A percentile compares a stretch with the other conserved stretches of the same genome.
These are phyloP conservation scores for Python bivittatus DNA, from an alignment of 2,113 vertebrate species.

Conservation along the genomic window DNA sequence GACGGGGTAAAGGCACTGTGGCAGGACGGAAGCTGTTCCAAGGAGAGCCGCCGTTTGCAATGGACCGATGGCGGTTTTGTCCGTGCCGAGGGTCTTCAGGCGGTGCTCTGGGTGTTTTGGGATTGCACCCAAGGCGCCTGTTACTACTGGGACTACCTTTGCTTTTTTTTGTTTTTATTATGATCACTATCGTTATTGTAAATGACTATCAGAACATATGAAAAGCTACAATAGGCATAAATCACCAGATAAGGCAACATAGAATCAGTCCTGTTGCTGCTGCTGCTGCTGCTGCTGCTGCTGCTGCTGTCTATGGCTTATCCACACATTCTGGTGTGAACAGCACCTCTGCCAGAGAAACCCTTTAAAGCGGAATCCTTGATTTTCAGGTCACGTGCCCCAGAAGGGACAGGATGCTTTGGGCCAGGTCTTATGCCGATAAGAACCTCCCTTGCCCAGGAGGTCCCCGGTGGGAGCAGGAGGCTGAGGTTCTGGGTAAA, in stretches of 20 bases:
- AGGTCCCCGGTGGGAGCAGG: neutral
- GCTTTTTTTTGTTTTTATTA: too few relatives aligned
- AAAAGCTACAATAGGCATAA: too few relatives aligned
- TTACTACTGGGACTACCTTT: too few relatives aligned
- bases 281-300: fast-evolving
- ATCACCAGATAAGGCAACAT: neutral
- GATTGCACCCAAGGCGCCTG: too few relatives aligned
- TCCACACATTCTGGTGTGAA: neutral
- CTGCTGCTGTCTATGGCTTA: fast-evolving
- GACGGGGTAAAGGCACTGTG: too few relatives aligned
- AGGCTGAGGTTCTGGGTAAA: neutral
- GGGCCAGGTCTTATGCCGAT: neutral
- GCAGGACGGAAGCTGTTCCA: too few relatives aligned
- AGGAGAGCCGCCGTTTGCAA: too few relatives aligned
- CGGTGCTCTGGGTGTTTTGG: too few relatives aligned
- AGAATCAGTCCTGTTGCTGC: too few relatives aligned
- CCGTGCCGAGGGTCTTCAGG: too few relatives aligned
- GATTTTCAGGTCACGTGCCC: neutral
- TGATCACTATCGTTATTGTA: too few relatives aligned
- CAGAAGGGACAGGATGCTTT: neutral
- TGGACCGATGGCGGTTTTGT: too few relatives aligned
- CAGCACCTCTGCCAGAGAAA: neutral
- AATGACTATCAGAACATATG: neutral
- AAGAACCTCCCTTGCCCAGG: neutral
- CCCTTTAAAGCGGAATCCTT: neutral